Evolutionary conservation across 2,113 vertebrate genomes (phyloP).

Genomic region (Bettongia penicillata): DNA sequence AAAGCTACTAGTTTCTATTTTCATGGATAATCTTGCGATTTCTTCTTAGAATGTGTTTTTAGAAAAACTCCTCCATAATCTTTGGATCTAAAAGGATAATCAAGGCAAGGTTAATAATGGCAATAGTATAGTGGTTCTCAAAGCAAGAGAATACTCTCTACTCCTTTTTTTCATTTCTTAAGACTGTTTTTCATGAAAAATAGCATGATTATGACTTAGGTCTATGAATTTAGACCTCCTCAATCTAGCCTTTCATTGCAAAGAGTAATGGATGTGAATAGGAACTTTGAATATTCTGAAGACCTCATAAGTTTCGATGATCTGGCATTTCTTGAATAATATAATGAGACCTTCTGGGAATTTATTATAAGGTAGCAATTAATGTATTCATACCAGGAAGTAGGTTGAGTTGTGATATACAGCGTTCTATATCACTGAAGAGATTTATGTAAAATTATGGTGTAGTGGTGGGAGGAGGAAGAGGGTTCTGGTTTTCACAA

Average conservation of each 20-base stretch:
- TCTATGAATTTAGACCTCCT: background rate
- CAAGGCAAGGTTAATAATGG: background rate
- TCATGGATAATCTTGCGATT: background rate
- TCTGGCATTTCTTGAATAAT: background rate
- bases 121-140: background rate
- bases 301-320: background rate
- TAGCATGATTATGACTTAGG: background rate
- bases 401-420: background rate
- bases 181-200: background rate
- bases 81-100: background rate
- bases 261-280: background rate
- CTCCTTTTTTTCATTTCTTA: background rate
- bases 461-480: background rate
- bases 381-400: background rate
- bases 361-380: background rate
- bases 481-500: background rate
- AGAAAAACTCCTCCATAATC: background rate
- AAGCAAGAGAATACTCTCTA: background rate
- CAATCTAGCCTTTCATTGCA: background rate
- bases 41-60: background rate
- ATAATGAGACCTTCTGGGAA: background rate
- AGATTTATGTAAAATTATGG: background rate
- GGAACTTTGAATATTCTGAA: background rate
- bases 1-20: background rate
- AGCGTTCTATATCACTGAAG: background rate